Evolutionary conservation across 2,888 invertebrate species (phyloP).

Genomic region (Drosophila neotestacea): DNA sequence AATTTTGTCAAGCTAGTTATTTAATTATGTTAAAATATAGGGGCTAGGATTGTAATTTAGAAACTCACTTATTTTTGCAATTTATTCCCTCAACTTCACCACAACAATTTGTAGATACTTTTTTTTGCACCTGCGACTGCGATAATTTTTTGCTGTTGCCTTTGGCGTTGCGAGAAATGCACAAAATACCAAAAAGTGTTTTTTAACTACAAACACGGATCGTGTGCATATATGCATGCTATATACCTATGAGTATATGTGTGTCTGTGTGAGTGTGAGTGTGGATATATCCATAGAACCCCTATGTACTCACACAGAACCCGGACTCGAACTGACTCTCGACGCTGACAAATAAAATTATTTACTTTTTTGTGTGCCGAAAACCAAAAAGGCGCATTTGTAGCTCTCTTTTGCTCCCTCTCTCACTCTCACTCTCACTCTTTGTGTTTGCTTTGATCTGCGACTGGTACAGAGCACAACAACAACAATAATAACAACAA

Average conservation of each 20-base stretch:
- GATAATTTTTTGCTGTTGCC: conserved; percentile 2
- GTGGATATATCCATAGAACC: conserved; percentile 33
- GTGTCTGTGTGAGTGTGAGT: conserved; percentile 1
- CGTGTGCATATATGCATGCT: conserved; percentile 11
- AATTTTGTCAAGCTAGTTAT: not conserved
- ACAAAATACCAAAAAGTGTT: conserved; percentile 20
- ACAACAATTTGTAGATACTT: not conserved
- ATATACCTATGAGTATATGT: not conserved
- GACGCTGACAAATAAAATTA: conserved; percentile 71
- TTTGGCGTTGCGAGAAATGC: conserved; percentile 23
- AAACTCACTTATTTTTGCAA: conserved; percentile 4
- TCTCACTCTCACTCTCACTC: not conserved
- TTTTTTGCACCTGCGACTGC: conserved; percentile 23
- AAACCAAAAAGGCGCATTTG: conserved; percentile 66
- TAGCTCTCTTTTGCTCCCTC: conserved; percentile 8
- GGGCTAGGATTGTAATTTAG: not conserved
- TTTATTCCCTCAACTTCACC: conserved; percentile 12
- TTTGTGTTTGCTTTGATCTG: conserved; percentile 61
- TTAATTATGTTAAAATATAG: not conserved
- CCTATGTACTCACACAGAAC: conserved; percentile 58
- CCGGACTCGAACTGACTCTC: conserved; percentile 58
- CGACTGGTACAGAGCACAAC: conserved; percentile 65
- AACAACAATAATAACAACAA: conserved; percentile 21
- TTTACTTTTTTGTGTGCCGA: conserved; percentile 68
- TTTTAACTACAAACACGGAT: conserved; percentile 18